phyloP scores from a whole-genome alignment of 2,113 vertebrate species.

The Lophochroa leadbeateri region DNA sequence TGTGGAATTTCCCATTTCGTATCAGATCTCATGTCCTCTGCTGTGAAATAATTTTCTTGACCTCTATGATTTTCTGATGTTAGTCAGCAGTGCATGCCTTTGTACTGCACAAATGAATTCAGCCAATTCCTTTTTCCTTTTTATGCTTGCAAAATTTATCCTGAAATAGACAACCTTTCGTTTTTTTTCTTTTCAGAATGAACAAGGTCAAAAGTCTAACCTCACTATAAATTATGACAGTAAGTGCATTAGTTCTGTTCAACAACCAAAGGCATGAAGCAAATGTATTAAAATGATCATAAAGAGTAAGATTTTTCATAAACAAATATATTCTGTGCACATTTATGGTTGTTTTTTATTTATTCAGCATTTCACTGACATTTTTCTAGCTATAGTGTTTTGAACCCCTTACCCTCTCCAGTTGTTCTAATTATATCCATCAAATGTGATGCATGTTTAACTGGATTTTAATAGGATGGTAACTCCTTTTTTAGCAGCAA shows the following conservation, averaged over 20 bases:
- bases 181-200: background rate
- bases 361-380: background rate
- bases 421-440: slow-evolving; percentile 65
- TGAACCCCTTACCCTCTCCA: slow-evolving; percentile 25
- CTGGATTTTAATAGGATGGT: slow-evolving; percentile 61
- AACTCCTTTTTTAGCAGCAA: slow-evolving; percentile 51
- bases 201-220: background rate
- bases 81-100: background rate
- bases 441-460: slow-evolving; percentile 61
- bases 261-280: background rate
- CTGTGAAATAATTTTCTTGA: background rate
- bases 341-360: background rate
- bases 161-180: background rate
- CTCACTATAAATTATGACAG: background rate
- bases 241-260: background rate
- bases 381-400: background rate
- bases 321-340: background rate
- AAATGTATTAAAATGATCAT: background rate
- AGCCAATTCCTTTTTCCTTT: background rate
- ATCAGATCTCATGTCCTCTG: background rate
- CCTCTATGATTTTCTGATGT: background rate
- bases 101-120: background rate
- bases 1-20: background rate
- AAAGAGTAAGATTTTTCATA: background rate
- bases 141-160: background rate